Base-by-base conservation (phyloP, 2,797 vertebrate species). In the Takifugu ocellatus region DNA sequence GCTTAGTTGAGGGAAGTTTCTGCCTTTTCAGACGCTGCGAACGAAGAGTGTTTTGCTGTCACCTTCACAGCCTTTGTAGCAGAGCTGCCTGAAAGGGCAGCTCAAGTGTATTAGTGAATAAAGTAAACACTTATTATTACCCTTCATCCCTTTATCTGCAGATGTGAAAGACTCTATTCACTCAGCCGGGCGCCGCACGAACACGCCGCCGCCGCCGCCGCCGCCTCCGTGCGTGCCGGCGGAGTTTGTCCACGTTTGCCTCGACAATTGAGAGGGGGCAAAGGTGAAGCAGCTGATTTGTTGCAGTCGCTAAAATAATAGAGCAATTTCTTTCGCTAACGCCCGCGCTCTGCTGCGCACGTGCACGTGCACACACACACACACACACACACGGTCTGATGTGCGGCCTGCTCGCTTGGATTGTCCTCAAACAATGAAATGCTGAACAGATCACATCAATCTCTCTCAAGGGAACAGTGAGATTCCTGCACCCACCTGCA, bases 391-490 rank as follows among this genome's bases (percentile, higher is more conserved):
- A 58, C 31, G 14, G 29, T 45, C 72, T 66, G 72, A 74, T 84
- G 83, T 86, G 58, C 47, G 78, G 78, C 73, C 87, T 82, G 85
- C 89, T 88, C 77, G 62, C 83, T 88, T 83, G 81, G 87, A 86
- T 88, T 76, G 70, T 86, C 84, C 70, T 75, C 83, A 77, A 81
- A 88, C 83, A 85, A 82, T 78, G 78, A 89, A 85, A 82, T 75
- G 77, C 81, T 63, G 74, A 87, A 75, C 82, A 87, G 84, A 89
- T 89, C 77, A 74, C 86, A 90, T 91, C 85, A 90, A 92, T 90
- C 88, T 90, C 79, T 66, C 81, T 85, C 80, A 81, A 72, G 75
- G 88, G 84, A 91, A 88, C 89, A 88, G 89, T 86, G 83, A 88
- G 70, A 85, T 79, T 68, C 77, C 83, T 74, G 69, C 61, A 47